Base-by-base conservation (phyloP, 2,888 invertebrate species). In the Ochropleura plecta region DNA sequence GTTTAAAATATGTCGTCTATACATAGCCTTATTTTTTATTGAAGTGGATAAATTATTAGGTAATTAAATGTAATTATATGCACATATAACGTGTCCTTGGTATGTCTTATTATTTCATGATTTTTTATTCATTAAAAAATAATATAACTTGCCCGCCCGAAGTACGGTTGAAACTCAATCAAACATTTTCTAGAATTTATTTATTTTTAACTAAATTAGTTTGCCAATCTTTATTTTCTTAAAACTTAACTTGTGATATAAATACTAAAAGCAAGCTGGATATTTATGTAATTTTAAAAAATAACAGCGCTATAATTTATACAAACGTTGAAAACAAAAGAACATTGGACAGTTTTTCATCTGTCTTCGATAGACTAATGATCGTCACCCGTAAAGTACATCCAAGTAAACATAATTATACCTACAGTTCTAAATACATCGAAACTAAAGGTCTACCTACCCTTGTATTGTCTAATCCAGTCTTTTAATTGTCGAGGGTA, bases 401-500 rank as follows among this genome's bases (percentile, higher is more conserved):
- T 7, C 46, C 59, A 10, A 53, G 10, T 42, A 16, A 75, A 62
- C 14, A 74, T 8, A 42, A 62, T 49, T n/a, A 18, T 20, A 59
- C 44, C 20, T 59, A 53, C 30, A 49, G 18, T 14, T 46, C 44
- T 16, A 64, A 40, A 73, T 48, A 46, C 55, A 57, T 42, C 3
- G 12, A 40, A 72, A 51, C 30, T 59, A 42, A n/a, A 71, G 70
- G 49, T 18, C 65, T 75, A 68, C 55, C 65, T 75, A 68, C 55
- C 20, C 73, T 0, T 70, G 82, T 84, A 60, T 73, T 70, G 68
- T 78, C 67, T 86, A 85, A 86, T 86, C 85, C 83, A 86, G 75
- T 70, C 74, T 86, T 86, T 87, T 87, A 87, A 87, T 87, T 86
- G 81, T 81, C 85, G 67, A 63, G 85, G 86, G 84, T 76, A 69